These are phyloP conservation scores for Monochamus saltuarius DNA, from an alignment of 1,140 invertebrate species.

Conservation along the genomic window DNA sequence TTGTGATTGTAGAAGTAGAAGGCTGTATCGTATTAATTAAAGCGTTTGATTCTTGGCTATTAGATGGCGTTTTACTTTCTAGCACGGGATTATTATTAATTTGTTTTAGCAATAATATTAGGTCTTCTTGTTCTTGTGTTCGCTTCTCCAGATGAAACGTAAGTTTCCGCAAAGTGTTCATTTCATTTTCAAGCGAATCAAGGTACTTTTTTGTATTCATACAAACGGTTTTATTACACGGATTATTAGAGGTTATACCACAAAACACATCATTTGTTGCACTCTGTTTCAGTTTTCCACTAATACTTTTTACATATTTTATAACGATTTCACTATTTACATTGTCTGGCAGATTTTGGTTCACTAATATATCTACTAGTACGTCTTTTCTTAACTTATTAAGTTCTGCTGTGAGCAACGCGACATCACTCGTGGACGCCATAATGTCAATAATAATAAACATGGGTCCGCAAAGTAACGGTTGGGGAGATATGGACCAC, in stretches of 20 bases:
- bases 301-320: background rate
- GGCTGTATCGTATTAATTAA: too few species aligned
- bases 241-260: background rate
- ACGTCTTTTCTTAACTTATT: background rate
- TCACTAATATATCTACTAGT: background rate
- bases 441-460: background rate
- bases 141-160: background rate
- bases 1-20: conserved; percentile 1
- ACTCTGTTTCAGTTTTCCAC: background rate
- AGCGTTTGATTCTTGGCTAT: background rate
- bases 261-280: too few species aligned
- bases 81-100: conserved; percentile 3
- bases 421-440: background rate
- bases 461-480: too few species aligned
- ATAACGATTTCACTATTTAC: conserved; percentile 1
- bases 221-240: background rate
- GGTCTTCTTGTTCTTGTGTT: conserved; percentile 11
- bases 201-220: background rate
- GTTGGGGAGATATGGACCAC: too few species aligned
- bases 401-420: background rate
- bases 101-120: conserved; percentile 9
- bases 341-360: background rate
- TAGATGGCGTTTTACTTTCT: background rate
- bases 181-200: conserved; percentile 4
- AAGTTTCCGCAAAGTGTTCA: conserved; percentile 7